Conservation (phyloP, 2,797 vertebrate genomes). For the Cephalopachus bancanus region DNA sequence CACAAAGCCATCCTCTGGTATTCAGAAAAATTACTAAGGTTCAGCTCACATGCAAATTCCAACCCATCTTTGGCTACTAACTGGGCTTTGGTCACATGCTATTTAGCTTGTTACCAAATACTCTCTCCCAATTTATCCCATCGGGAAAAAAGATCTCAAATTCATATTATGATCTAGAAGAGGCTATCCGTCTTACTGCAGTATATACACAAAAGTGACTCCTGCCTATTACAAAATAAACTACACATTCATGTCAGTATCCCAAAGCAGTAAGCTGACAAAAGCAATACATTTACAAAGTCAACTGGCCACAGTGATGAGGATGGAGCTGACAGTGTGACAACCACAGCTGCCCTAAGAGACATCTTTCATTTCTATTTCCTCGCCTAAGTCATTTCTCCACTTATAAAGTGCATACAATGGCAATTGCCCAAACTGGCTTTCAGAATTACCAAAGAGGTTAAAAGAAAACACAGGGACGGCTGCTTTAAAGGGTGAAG, state of each 20-base stretch:
- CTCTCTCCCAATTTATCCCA: background rate
- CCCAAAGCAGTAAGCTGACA: background rate
- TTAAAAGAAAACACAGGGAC: background rate
- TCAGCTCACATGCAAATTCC: conserved; percentile 5
- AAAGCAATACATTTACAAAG: conserved; percentile 41
- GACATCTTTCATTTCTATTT: conserved; percentile 14
- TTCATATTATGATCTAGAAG: conserved; percentile 21
- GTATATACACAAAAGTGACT: background rate
- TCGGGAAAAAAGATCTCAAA: conserved; percentile 35
- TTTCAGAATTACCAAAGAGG: background rate
- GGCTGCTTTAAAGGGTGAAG: background rate
- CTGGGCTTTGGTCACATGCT: background rate
- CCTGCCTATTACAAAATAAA: background rate
- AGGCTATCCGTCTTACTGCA: background rate
- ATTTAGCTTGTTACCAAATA: background rate
- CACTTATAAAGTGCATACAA: background rate
- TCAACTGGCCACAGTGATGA: background rate
- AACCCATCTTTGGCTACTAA: conserved; percentile 19
- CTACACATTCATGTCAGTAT: background rate
- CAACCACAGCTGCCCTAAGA: background rate
- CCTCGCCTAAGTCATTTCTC: background rate
- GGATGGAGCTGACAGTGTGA: background rate
- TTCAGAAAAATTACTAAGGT: conserved; percentile 13
- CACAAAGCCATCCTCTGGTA: conserved; percentile 4
- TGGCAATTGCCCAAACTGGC: background rate